Evolutionary conservation across 1,140 invertebrate genomes (phyloP).

Genomic region (Myzus persicae): DNA sequence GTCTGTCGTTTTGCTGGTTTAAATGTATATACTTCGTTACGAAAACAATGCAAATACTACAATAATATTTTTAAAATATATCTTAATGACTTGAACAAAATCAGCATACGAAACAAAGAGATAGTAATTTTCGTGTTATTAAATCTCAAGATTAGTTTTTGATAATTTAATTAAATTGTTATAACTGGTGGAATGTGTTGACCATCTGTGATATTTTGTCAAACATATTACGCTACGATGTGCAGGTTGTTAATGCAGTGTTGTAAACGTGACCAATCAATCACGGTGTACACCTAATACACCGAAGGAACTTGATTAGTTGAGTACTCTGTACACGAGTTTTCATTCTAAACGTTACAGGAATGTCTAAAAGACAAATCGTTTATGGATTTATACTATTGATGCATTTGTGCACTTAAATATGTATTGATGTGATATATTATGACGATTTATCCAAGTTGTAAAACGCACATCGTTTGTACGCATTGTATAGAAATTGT

Average conservation of each 20-base stretch:
- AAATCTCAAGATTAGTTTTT: background rate
- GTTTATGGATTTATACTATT: background rate
- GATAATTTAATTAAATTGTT: background rate
- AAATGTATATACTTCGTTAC: background rate
- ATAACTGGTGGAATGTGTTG: background rate
- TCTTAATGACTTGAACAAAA: background rate
- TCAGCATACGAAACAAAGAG: background rate
- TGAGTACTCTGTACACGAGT: background rate
- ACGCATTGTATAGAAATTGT: background rate
- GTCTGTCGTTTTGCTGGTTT: background rate
- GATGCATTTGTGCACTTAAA: background rate
- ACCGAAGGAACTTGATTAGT: background rate
- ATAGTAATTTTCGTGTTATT: background rate
- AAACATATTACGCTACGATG: background rate
- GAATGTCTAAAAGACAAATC: background rate
- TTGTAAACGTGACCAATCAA: constrained; percentile 3
- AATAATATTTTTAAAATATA: no score
- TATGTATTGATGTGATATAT: background rate
- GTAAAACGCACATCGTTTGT: background rate
- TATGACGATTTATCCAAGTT: background rate
- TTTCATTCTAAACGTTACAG: background rate
- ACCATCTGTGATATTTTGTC: background rate
- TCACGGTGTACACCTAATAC: background rate
- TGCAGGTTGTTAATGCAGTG: background rate
- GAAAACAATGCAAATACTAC: background rate